Conservation (phyloP, 1,140 invertebrate genomes). For the Sycobia sp. region DNA sequence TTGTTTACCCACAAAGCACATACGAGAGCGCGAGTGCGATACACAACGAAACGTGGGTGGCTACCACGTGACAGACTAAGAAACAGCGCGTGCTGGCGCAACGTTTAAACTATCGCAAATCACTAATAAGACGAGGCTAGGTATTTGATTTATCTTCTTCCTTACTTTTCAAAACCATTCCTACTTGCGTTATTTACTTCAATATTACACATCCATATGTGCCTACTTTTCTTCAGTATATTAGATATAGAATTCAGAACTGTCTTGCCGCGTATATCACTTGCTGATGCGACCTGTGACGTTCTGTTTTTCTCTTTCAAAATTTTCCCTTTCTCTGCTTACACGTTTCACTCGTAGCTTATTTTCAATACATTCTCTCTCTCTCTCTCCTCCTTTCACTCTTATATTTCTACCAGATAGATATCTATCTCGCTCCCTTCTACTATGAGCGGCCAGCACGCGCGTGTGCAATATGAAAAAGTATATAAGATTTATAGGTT, state of each 20-base stretch:
- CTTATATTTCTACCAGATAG: neutral
- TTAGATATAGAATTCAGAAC: too few species aligned
- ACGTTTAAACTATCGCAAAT: constrained; percentile 19
- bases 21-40: too few species aligned
- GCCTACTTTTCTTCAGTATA: too few species aligned
- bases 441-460: neutral
- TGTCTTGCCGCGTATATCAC: too few species aligned
- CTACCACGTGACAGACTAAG: constrained; percentile 31
- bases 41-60: constrained; percentile 31
- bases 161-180: too few species aligned
- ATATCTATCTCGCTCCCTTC: neutral
- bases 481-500: constrained; percentile 22
- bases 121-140: too few species aligned
- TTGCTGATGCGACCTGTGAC: neutral
- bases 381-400: neutral
- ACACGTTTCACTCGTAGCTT: too few species aligned
- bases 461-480: neutral
- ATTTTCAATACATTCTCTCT: too few species aligned
- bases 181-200: too few species aligned
- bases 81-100: constrained; percentile 20
- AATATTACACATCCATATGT: too few species aligned
- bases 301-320: neutral
- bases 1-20: constrained; percentile 33
- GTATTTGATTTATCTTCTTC: too few species aligned
- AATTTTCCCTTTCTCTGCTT: neutral